These are phyloP conservation scores for Hydrochoerus hydrochaeris DNA, from an alignment of 2,113 vertebrate species.

Conservation along the genomic window DNA sequence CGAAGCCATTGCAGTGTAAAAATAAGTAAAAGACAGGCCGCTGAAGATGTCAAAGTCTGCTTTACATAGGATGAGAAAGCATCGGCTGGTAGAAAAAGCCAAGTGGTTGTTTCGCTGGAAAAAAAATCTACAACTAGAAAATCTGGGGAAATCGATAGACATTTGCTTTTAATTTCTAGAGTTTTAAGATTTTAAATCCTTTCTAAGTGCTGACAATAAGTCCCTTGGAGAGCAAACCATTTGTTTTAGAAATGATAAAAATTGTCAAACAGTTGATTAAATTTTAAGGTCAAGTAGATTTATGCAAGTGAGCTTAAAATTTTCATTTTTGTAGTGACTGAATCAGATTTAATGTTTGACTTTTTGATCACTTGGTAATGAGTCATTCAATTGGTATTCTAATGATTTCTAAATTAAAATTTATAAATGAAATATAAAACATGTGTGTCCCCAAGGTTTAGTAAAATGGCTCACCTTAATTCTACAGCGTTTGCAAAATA, in stretches of 20 bases:
- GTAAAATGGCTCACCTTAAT: constrained; percentile 45
- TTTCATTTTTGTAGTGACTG: constrained; percentile 48
- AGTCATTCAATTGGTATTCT: constrained; percentile 38
- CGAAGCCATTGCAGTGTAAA: not conserved
- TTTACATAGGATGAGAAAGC: not conserved
- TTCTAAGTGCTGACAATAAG: not conserved
- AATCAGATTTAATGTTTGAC: constrained; percentile 56
- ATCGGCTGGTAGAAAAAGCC: not conserved
- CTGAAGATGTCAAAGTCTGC: not conserved
- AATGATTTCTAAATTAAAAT: constrained; percentile 49
- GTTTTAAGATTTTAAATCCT: constrained; percentile 16
- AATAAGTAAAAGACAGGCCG: not conserved
- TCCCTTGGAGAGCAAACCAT: constrained; percentile 12
- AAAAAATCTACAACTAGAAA: not conserved
- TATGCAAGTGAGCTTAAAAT: constrained; percentile 42
- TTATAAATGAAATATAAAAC: constrained; percentile 13
- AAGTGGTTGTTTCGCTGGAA: not conserved
- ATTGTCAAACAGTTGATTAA: constrained; percentile 49
- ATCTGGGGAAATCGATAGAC: constrained; percentile 18
- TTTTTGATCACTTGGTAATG: constrained; percentile 53
- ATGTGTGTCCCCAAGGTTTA: not conserved
- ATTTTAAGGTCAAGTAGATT: constrained; percentile 46
- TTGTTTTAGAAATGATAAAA: constrained; percentile 62
- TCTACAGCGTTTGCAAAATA: constrained; percentile 46
- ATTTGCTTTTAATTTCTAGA: not conserved